Evolutionary conservation across 2,797 vertebrate species (phyloP), one percentile per base, ranked within the genome.

Genomic region (Smutsia temminckii): DNA sequence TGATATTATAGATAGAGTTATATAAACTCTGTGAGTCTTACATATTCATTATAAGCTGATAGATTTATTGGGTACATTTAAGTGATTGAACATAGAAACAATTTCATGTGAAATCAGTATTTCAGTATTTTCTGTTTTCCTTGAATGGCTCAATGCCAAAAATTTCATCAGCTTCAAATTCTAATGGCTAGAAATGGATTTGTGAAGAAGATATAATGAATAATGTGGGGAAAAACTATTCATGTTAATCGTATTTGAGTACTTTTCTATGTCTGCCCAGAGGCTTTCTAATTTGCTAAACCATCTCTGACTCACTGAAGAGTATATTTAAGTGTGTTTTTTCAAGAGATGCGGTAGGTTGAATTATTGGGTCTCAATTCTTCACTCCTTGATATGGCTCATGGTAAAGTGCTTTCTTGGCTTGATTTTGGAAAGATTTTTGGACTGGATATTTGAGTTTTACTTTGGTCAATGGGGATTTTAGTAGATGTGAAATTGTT

Each of bases 31-130:
- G 32, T 40, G 80, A 66, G n/a, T 91, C 34, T 89, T 59, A 89
- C 53, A 42, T 90, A 78, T 88, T 96, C 57, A 90, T 91, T 96
- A 75, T 61, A 96, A 89, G 23, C 21, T 77, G 93, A 80, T 95
- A 89, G 79, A 97, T 93, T 92, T 96, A 96, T 91, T 68, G 42
- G 55, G 42, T 84, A 57, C 27, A 77, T 97, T 90, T 86, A 59
- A 94, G 49, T 85, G 83, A 92, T 92, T 96, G 78, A 91, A 84
- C 29, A 61, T 25, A 51, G 64, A 83, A 90, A 87, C 9, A 88
- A 86, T 68, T 49, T 95, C 68, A 80, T 29, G 7, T 59, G 6
- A 94, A 92, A 89, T 84, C 75, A 92, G 53, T 83, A 66, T 93
- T 89, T 93, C 37, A 75, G 55, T n/a, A 94, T 89, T 93, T 91